Percentiles rank a stretch among this genome's conserved stretches.
These are phyloP conservation scores for Resseliella maxima DNA, from an alignment of 2,888 invertebrate species.

Conservation along the genomic window DNA sequence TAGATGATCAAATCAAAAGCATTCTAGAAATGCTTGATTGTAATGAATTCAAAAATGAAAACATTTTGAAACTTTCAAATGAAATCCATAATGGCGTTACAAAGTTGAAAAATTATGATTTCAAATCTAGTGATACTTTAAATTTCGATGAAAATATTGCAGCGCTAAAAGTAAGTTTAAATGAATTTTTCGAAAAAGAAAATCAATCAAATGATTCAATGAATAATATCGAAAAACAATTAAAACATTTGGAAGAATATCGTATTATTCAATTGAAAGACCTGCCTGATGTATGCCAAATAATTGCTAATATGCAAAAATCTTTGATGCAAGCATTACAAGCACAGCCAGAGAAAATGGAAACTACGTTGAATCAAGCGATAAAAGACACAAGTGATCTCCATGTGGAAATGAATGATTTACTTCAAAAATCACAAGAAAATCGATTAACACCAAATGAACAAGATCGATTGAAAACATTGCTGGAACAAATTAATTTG, in stretches of 20 bases:
- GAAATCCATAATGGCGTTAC: not conserved
- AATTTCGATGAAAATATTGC: not conserved
- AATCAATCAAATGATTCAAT: not conserved
- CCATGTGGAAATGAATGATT: constrained; percentile 68
- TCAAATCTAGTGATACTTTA: not conserved
- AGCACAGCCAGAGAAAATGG: not conserved
- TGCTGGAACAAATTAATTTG: constrained; percentile 69
- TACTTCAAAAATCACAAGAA: constrained; percentile 67
- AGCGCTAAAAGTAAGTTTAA: not conserved
- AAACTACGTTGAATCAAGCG: not conserved
- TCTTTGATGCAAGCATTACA: not conserved
- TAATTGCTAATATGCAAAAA: not conserved
- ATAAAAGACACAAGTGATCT: constrained; percentile 62
- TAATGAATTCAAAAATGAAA: not conserved
- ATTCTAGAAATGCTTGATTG: constrained; percentile 12
- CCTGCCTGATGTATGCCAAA: not conserved
- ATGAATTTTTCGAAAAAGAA: not conserved
- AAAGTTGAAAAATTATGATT: not conserved
- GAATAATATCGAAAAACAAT: not conserved
- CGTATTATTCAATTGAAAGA: not conserved
- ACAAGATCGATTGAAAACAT: constrained; percentile 67
- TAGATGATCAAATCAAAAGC: not conserved
- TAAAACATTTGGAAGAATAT: not conserved
- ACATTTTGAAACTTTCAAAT: not conserved
- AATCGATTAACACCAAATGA: constrained; percentile 67